Evolutionary conservation across 2,797 vertebrate species (phyloP).

Genomic region (Meda fulgida): DNA sequence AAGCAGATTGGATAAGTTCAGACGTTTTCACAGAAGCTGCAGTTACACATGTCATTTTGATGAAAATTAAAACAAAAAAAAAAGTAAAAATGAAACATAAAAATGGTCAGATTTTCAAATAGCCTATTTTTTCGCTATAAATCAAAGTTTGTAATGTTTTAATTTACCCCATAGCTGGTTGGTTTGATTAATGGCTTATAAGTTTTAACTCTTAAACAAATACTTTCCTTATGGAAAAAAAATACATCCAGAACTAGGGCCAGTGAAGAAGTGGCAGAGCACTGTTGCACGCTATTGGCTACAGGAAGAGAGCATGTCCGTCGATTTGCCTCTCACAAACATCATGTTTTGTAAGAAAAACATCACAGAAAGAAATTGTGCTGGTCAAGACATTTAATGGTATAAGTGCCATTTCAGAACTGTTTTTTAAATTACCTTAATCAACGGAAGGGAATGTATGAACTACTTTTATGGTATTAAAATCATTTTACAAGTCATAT

Average conservation of each 20-base stretch:
- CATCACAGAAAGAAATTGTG: neutral
- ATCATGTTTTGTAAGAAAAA: neutral
- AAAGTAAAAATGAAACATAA: too few relatives aligned
- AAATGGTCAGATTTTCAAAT: neutral
- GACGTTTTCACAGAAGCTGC: too few relatives aligned
- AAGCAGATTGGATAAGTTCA: neutral
- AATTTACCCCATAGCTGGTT: neutral
- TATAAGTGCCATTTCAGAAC: neutral
- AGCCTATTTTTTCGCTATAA: neutral
- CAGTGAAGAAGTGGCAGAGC: neutral
- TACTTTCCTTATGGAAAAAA: neutral
- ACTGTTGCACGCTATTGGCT: neutral
- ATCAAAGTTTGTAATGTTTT: neutral
- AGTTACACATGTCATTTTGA: too few relatives aligned
- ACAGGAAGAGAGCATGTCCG: neutral
- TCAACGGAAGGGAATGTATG: constrained; percentile 9
- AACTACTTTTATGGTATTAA: constrained; percentile 13
- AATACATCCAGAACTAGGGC: neutral
- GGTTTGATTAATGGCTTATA: neutral
- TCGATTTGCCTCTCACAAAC: neutral
- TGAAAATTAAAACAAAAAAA: too few relatives aligned
- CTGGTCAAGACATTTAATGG: neutral
- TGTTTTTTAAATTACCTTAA: constrained; percentile 34
- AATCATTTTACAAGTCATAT: constrained; percentile 5
- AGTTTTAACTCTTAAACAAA: neutral